Evolutionary conservation across 37 sponge, comb jelly and placozoan species (phyloP).

Genomic region (Oscarella lobularis): DNA sequence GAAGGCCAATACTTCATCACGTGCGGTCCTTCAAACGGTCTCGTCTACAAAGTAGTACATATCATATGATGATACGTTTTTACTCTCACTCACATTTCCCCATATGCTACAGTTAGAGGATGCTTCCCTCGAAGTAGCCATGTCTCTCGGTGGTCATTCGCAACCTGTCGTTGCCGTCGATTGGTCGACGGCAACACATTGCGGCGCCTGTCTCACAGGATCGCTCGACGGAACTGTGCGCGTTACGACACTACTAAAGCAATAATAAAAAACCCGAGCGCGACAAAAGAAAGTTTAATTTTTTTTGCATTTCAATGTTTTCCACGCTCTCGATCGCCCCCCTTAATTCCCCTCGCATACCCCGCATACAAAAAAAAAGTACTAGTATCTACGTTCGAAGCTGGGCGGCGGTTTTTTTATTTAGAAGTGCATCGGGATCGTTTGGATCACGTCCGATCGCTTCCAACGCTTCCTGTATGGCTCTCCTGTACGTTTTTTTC

Average conservation of each 20-base stretch:
- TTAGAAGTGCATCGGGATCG: too few species aligned
- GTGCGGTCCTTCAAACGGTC: conserved; percentile 31
- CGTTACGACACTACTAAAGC: conserved; percentile 54
- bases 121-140: conserved; percentile 5
- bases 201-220: conserved; percentile 66
- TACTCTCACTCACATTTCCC: not conserved
- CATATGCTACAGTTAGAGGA: not conserved
- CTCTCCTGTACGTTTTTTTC: not conserved
- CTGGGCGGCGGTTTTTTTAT: too few species aligned
- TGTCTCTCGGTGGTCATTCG: conserved; percentile 41
- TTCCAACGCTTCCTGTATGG: not conserved
- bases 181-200: conserved; percentile 50
- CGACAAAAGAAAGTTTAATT: too few species aligned
- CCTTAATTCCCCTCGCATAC: too few species aligned
- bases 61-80: not conserved
- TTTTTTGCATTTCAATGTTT: too few species aligned
- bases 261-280: not conserved
- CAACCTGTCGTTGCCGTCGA: conserved; percentile 68
- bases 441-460: not conserved
- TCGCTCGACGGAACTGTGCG: conserved; percentile 46
- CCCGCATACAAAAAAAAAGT: too few species aligned
- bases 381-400: too few species aligned
- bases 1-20: conserved; percentile 60
- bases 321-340: too few species aligned
- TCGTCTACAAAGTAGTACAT: conserved; percentile 55